Evolutionary conservation across 1,140 invertebrate genomes (phyloP).

Genomic region (Cardiocondyla obscurior): DNA sequence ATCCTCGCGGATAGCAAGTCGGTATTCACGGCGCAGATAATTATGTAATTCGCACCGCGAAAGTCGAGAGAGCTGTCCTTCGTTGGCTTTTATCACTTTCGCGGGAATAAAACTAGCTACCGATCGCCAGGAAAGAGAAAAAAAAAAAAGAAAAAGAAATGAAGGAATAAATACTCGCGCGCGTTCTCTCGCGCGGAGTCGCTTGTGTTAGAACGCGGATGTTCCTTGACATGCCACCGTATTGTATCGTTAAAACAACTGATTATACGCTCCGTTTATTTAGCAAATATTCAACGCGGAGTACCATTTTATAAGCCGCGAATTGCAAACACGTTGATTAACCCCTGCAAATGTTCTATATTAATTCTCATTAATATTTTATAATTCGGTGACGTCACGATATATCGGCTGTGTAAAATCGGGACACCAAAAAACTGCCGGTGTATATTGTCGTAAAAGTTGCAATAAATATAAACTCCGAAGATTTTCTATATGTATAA

Average conservation of each 20-base stretch:
- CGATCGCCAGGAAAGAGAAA: neutral
- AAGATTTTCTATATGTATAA: neutral
- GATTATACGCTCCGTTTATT: constrained; percentile 28
- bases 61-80: constrained; percentile 29
- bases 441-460: too few relatives aligned
- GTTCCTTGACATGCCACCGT: neutral
- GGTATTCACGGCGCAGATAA: constrained; percentile 15
- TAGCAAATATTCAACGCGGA: constrained; percentile 7
- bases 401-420: neutral
- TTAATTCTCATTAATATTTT: neutral
- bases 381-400: neutral
- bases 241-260: constrained; percentile 12
- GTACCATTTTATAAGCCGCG: neutral
- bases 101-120: neutral
- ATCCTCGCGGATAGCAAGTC: neutral
- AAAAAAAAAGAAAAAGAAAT: neutral
- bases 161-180: neutral
- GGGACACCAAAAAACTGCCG: too few relatives aligned
- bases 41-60: constrained; percentile 18
- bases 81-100: constrained; percentile 11
- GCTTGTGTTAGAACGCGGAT: neutral
- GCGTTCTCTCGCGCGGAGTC: neutral
- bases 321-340: neutral
- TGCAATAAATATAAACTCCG: neutral
- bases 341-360: neutral